Conservation (phyloP, 2,113 vertebrate species). For the Erythrocercus mccallii region DNA sequence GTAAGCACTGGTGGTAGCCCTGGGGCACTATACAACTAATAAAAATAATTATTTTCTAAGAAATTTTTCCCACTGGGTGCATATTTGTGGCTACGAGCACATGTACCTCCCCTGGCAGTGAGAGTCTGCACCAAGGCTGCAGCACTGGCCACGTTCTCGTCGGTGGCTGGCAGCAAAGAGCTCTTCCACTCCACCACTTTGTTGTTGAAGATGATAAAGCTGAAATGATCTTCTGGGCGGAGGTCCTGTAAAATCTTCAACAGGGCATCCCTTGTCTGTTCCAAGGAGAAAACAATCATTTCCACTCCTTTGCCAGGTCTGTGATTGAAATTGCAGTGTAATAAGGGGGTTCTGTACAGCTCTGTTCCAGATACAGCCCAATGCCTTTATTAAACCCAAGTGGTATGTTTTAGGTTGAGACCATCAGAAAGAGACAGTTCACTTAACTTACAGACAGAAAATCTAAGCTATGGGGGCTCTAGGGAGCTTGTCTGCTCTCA, state of each 20-base stretch:
- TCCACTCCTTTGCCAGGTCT: neutral
- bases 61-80: neutral
- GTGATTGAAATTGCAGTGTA: neutral
- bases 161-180: constrained; percentile 50
- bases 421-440: neutral
- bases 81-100: neutral
- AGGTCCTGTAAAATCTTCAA: constrained; percentile 73
- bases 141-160: constrained; percentile 37
- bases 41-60: neutral
- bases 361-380: neutral
- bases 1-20: neutral
- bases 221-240: constrained; percentile 62
- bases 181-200: constrained; percentile 25
- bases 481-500: neutral
- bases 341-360: neutral
- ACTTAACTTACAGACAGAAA: neutral
- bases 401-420: neutral
- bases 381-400: neutral
- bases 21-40: neutral
- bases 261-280: constrained; percentile 71
- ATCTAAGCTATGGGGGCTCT: accelerated
- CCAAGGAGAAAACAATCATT: neutral
- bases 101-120: constrained; percentile 59
- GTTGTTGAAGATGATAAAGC: constrained; percentile 45
- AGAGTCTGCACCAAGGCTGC: constrained; percentile 17